Percentiles rank a stretch among this genome's conserved stretches.
Conservation (phyloP, 1,140 invertebrate species). For the Apis florea region DNA sequence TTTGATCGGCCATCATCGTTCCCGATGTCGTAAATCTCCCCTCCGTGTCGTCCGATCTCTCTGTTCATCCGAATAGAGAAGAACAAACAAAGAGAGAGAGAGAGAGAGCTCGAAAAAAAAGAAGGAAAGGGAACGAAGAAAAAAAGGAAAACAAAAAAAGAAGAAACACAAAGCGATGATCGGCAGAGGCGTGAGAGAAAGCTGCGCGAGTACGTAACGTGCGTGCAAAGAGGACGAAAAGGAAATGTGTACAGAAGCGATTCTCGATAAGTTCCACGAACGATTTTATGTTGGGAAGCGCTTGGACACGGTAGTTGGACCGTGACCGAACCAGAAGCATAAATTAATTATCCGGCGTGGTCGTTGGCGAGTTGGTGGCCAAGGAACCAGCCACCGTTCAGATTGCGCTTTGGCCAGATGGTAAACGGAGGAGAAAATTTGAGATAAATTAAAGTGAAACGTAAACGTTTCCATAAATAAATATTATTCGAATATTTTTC, state of each 20-base stretch:
- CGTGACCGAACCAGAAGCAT: conserved; percentile 15
- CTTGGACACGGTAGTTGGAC: conserved; percentile 6
- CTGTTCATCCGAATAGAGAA: neutral
- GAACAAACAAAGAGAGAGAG: neutral
- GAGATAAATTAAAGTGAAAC: no score
- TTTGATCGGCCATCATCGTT: neutral
- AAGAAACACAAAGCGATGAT: neutral
- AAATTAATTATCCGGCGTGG: conserved; percentile 30
- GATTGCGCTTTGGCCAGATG: neutral
- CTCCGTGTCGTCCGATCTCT: neutral
- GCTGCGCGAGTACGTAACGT: no score
- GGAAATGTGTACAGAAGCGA: neutral
- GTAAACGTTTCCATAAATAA: no score
- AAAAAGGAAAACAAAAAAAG: neutral
- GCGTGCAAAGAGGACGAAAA: neutral
- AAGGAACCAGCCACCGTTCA: neutral
- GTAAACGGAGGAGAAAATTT: no score
- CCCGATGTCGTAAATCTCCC: neutral
- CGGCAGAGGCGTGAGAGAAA: neutral
- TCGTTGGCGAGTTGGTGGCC: neutral
- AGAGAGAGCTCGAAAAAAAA: neutral
- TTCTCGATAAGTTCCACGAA: neutral
- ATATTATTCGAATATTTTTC: no score
- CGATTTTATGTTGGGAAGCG: conserved; percentile 3
- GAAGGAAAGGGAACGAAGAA: neutral